Evolutionary conservation across 2,797 vertebrate genomes (phyloP).

Genomic region (Xenentodon cancila): DNA sequence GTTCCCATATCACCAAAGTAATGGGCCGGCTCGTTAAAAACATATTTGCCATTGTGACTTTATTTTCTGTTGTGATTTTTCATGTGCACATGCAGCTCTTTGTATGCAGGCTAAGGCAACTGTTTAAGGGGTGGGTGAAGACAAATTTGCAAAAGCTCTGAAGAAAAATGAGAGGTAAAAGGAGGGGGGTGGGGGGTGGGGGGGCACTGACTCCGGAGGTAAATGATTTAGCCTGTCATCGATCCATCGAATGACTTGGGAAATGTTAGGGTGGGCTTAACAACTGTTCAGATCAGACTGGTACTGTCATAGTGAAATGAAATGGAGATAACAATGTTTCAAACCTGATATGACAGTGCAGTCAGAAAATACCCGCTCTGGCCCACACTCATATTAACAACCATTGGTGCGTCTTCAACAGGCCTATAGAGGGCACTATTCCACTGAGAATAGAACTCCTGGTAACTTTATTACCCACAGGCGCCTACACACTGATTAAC

Average conservation of each 20-base stretch:
- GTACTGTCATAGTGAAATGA: constrained; percentile 60
- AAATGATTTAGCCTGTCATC: constrained; percentile 66
- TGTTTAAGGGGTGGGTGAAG: constrained; percentile 44
- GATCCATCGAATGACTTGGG: constrained; percentile 58
- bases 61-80: constrained; percentile 72
- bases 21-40: constrained; percentile 83
- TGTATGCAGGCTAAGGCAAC: constrained; percentile 14
- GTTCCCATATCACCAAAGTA: constrained; percentile 78
- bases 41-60: constrained; percentile 78
- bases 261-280: constrained; percentile 71
- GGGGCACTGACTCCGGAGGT: constrained; percentile 63
- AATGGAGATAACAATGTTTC: constrained; percentile 64
- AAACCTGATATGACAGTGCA: constrained; percentile 62
- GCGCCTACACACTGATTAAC: constrained; percentile 54
- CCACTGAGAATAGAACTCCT: constrained; percentile 68
- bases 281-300: constrained; percentile 60
- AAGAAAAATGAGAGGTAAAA: background rate
- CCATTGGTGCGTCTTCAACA: constrained; percentile 31
- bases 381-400: constrained; percentile 11
- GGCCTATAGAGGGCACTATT: constrained; percentile 79
- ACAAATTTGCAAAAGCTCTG: constrained; percentile 51
- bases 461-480: constrained; percentile 22
- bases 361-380: constrained; percentile 54
- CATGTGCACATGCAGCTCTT: constrained; percentile 60
- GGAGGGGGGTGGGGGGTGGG: constrained; percentile 11